Evolutionary conservation across 2,113 vertebrate species (phyloP).

Genomic region (Sebastes fasciatus): DNA sequence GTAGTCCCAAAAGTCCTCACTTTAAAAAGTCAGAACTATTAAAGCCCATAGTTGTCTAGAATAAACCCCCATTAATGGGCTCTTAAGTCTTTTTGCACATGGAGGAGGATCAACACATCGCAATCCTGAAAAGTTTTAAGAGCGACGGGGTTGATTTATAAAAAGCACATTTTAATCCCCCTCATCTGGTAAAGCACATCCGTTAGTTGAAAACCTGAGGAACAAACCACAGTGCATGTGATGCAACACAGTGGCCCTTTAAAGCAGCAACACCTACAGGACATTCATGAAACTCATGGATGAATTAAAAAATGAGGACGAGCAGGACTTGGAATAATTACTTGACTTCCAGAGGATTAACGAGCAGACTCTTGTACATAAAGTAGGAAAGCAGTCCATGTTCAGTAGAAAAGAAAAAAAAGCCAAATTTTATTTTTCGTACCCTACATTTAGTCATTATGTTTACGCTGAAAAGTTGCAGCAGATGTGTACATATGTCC

Average conservation of each 20-base stretch:
- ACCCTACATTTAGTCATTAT: slow-evolving; percentile 56
- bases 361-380: slow-evolving; percentile 56
- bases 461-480: slow-evolving; percentile 64
- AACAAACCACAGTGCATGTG: slow-evolving; percentile 13
- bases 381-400: slow-evolving; percentile 11
- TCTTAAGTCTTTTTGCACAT: slow-evolving; percentile 57
- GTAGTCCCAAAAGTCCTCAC: slow-evolving; percentile 67
- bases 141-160: slow-evolving; percentile 52
- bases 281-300: neutral
- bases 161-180: slow-evolving; percentile 69
- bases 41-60: slow-evolving; percentile 38
- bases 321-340: slow-evolving; percentile 53
- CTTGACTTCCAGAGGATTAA: slow-evolving; percentile 59
- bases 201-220: neutral
- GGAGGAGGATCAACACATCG: slow-evolving; percentile 59
- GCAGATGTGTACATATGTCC: slow-evolving; percentile 59
- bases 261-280: slow-evolving; percentile 22
- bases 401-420: slow-evolving; percentile 29
- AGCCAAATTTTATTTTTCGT: slow-evolving; percentile 61
- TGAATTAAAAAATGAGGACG: slow-evolving; percentile 18
- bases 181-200: slow-evolving; percentile 47
- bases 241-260: slow-evolving; percentile 51
- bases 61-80: slow-evolving; percentile 54
- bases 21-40: neutral
- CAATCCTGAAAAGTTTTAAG: slow-evolving; percentile 63